A percentile compares a stretch with the other conserved stretches of the same genome.
Evolutionary conservation across 2,113 vertebrate species (phyloP).

Genomic region (Cyprinodon tularosa): DNA sequence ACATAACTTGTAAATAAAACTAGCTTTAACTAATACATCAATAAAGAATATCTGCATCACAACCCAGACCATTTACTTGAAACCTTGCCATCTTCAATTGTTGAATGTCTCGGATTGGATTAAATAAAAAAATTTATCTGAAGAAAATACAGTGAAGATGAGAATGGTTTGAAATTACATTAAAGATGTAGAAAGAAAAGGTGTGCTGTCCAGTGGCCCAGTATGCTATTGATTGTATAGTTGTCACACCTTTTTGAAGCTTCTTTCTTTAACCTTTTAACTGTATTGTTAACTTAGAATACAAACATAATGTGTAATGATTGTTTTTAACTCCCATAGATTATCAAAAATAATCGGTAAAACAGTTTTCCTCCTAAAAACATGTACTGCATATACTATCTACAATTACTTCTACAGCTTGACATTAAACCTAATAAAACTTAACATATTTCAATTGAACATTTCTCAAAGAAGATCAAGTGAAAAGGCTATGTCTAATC

Average conservation of each 20-base stretch:
- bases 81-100: constrained; percentile 19
- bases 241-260: not conserved
- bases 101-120: constrained; percentile 26
- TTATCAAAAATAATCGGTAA: not conserved
- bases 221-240: not conserved
- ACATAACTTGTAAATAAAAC: too few species aligned
- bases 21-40: too few species aligned
- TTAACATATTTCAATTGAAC: too few species aligned
- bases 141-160: constrained; percentile 41
- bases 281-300: constrained; percentile 4
- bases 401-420: too few species aligned
- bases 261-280: not conserved
- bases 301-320: constrained; percentile 14
- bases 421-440: too few species aligned
- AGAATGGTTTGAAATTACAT: not conserved
- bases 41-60: not conserved
- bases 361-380: not conserved
- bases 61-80: constrained; percentile 18
- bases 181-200: constrained; percentile 2
- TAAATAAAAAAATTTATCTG: constrained; percentile 48
- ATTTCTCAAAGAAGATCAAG: too few species aligned
- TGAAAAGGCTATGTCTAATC: too few species aligned
- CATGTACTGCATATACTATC: not conserved
- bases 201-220: too few species aligned
- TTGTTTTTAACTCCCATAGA: not conserved